Base-by-base conservation (phyloP, 2,888 invertebrate genomes). In the Aromia moschata region DNA sequence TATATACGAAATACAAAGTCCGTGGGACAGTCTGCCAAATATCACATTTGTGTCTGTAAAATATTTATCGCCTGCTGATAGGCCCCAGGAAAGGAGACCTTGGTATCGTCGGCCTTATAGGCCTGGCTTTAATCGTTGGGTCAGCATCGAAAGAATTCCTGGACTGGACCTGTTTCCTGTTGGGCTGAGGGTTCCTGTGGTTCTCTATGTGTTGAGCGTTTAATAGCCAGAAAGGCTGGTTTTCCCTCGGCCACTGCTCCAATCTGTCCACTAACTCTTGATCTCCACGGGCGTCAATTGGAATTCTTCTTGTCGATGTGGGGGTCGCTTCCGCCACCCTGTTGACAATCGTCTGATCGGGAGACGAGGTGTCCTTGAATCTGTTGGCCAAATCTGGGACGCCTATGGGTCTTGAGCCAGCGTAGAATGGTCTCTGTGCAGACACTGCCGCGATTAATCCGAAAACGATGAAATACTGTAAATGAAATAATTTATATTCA, bases 191-290 rank as follows among this genome's bases (percentile, higher is more conserved):
- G 46, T 62, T 52, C 57, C 67, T 62, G n/a, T 70, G 68, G 17
- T 46, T 58, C 73, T 90, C 89, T 7, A 89, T 83, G 0, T 86
- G 86, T 68, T 87, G 83, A 77, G 88, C 87, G 75, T 91, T 91
- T 49, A 90, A 74, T 59, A 86, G 84, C 91, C 91, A 91, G 78
- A 89, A 91, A 0, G 91, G 91, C 62, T 87, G 86, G 40, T 88
- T 81, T 63, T 90, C 89, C 49, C 83, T 75, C 0, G 91, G 90
- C 77, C 88, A 83, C 31, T 84, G 82, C 72, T 85, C 86, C 18
- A 91, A 80, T n/a, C 86, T 80, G 37, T 89, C 83, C 0, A 90
- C 81, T 2, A 88, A 77, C 1, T 85, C 83, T 40, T 77, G 76
- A 70, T 91, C 89, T 1, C 89, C 89, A 30, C 83, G 82, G 0